Percentiles rank a stretch among this genome's conserved stretches.
Conservation (phyloP, 2,113 vertebrate genomes). For the Empidonax traillii region DNA sequence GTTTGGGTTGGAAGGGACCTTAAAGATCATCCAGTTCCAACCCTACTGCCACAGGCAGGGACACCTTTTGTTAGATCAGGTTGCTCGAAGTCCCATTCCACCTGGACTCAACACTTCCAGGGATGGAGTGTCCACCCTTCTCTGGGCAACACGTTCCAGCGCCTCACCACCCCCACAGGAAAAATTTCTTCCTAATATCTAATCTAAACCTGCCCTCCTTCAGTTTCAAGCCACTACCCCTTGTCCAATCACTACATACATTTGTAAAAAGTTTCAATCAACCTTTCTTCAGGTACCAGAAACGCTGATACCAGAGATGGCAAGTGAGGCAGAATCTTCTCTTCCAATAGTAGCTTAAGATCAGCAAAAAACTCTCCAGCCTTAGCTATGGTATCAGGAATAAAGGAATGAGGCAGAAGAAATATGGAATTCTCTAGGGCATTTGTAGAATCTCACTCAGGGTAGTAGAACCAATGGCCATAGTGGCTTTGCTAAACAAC, state of each 20-base stretch:
- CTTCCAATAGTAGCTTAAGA: background rate
- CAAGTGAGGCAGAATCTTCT: background rate
- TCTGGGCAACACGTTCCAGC: background rate
- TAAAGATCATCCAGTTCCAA: background rate
- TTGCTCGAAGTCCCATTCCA: background rate
- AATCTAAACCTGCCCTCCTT: background rate
- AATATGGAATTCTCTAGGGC: background rate
- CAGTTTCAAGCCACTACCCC: background rate
- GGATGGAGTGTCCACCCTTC: background rate
- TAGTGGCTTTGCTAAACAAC: background rate
- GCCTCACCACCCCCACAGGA: no score
- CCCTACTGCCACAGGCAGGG: background rate
- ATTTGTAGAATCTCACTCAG: background rate
- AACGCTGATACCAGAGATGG: background rate
- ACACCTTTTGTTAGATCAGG: background rate
- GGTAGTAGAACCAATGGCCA: background rate
- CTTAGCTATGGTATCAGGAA: background rate
- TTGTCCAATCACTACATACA: background rate
- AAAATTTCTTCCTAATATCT: background rate
- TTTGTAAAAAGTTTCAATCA: background rate
- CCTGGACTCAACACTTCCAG: fast-evolving
- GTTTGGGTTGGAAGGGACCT: background rate
- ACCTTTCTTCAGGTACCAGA: background rate
- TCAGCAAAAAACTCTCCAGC: background rate
- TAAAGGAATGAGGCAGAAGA: background rate